A percentile compares a stretch with the other conserved stretches of the same genome.
These are phyloP conservation scores for Himantopus leucocephalus DNA, from an alignment of 2,113 vertebrate species.

Conservation along the genomic window DNA sequence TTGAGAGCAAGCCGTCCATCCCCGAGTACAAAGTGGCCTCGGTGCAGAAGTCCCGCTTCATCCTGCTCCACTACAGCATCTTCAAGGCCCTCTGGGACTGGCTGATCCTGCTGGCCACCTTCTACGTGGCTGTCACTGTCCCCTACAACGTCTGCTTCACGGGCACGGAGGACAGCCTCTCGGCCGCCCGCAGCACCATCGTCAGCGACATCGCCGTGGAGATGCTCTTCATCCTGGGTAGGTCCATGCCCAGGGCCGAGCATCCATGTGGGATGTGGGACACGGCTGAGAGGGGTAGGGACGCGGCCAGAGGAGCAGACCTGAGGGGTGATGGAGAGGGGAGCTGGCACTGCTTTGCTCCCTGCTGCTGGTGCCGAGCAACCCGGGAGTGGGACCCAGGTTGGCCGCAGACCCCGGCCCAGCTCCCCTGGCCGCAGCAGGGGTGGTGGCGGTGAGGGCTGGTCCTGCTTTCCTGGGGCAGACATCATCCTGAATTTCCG, in stretches of 20 bases:
- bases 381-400: accelerated
- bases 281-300: neutral
- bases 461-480: slow-evolving; percentile 38
- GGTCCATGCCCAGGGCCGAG: accelerated
- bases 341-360: neutral
- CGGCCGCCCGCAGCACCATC: slow-evolving; percentile 83
- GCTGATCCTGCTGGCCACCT: slow-evolving; percentile 93
- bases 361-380: neutral
- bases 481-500: slow-evolving; percentile 89
- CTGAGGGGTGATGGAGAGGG: neutral
- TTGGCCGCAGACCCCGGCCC: neutral
- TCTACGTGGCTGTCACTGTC: slow-evolving; percentile 92
- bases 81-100: slow-evolving; percentile 96
- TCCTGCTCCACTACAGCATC: slow-evolving; percentile 95
- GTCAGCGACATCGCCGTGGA: slow-evolving; percentile 93
- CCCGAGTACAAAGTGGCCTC: slow-evolving; percentile 96
- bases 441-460: neutral
- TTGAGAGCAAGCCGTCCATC: slow-evolving; percentile 85
- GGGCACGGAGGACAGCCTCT: slow-evolving; percentile 77
- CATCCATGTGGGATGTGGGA: accelerated
- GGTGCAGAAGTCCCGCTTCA: slow-evolving; percentile 91
- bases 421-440: accelerated
- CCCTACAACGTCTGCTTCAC: slow-evolving; percentile 96
- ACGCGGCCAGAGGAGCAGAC: accelerated
- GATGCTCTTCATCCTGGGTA: slow-evolving; percentile 97